A percentile compares a stretch with the other conserved stretches of the same genome.
phyloP scores from a whole-genome alignment of 2,888 invertebrate genomes.

The Tachina lurida region DNA sequence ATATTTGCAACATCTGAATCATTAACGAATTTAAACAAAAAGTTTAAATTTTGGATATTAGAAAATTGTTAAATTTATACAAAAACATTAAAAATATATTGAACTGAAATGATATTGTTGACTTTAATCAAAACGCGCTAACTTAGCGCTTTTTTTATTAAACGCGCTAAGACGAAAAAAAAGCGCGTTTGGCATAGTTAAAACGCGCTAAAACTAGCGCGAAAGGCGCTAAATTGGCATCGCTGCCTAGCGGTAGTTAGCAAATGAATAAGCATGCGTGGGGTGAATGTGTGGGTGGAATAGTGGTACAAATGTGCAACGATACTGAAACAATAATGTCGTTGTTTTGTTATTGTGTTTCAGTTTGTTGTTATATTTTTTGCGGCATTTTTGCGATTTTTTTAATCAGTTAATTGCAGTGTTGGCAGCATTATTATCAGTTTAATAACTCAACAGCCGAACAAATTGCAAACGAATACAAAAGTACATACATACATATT shows the following conservation, averaged over 20 bases:
- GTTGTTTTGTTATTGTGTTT: constrained; percentile 30
- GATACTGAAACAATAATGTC: constrained; percentile 47
- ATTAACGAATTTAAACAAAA: too few relatives aligned
- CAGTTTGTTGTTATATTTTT: constrained; percentile 27
- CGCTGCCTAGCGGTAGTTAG: neutral
- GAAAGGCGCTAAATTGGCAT: too few relatives aligned
- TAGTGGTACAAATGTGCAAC: constrained; percentile 44
- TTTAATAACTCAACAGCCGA: constrained; percentile 67
- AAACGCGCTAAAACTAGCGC: too few relatives aligned
- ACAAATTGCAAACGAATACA: constrained; percentile 28
- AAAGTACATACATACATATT: neutral
- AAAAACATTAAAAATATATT: too few relatives aligned
- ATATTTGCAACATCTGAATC: too few relatives aligned
- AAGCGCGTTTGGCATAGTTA: too few relatives aligned
- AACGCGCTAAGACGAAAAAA: too few relatives aligned
- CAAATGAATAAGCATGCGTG: neutral
- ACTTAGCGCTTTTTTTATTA: too few relatives aligned
- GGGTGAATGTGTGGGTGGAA: neutral
- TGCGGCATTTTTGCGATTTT: constrained; percentile 33
- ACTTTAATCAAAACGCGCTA: too few relatives aligned
- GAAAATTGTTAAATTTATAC: too few relatives aligned
- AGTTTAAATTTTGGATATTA: too few relatives aligned
- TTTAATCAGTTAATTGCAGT: constrained; percentile 69
- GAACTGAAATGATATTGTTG: too few relatives aligned
- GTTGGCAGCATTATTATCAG: constrained; percentile 66